Base-by-base conservation (phyloP, 2,113 vertebrate genomes). In the Oncorhynchus clarkii region DNA sequence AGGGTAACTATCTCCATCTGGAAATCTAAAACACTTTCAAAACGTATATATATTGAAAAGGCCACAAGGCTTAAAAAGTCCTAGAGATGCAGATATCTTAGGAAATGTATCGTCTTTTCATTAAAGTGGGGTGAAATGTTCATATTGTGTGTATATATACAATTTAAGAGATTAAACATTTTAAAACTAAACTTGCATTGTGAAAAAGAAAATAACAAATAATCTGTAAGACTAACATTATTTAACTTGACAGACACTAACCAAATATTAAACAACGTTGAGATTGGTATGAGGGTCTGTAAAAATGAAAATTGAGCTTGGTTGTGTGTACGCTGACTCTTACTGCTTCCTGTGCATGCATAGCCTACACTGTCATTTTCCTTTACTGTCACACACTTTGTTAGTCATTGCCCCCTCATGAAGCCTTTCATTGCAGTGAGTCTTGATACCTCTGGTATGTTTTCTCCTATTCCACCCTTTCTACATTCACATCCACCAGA, bases 91-190 rank as follows among this genome's bases (percentile, higher is more conserved):
- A 54, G 51, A 54, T 45, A 11, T 18, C 51, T 2, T 64, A 29
- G 26, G 29, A 77, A 67, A 31, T 75, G 18, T 49, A 72, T 72
- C 26, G 39, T 80, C 72, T 73, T 71, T 57, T 84, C 81, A 75
- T 64, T 82, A 74, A 80, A 84, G 83, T 87, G 72, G 82, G 84
- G 84, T 82, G 77, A 68, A 82, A 84, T 88, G 85, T 88, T 86
- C 71, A 85, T 91, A 85, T 82, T 80, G 83, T 91, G 39, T 45
- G 83, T 86, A 84, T 87, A 81, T 87, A 85, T 64, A 76, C 26
- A 27, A 64, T 83, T 80, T 81, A 18, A 64, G 80, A 75, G 48
- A 70, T 68, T 34, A 59, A 45, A 45, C 66, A 72, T 83, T 86
- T 75, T 75, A 81, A 77, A 75, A 82, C 67, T 78, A 73, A 87